phyloP scores from a whole-genome alignment of 1,140 invertebrate genomes.

The Pseudoatta argentina region DNA sequence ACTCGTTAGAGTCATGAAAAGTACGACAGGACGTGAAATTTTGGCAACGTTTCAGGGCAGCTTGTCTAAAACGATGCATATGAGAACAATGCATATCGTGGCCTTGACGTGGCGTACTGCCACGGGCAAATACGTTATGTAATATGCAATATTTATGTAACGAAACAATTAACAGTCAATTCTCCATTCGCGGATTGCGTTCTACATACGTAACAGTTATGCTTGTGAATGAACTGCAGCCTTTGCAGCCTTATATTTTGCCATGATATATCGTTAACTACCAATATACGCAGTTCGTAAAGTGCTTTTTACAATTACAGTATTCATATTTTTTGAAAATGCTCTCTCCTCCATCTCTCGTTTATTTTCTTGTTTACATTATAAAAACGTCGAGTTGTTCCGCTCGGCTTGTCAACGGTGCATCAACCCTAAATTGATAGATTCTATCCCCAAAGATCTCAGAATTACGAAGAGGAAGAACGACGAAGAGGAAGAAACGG shows the following conservation, averaged over 20 bases:
- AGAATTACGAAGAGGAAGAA: not conserved
- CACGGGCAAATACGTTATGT: constrained; percentile 43
- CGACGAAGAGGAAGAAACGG: not conserved
- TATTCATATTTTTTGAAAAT: not conserved
- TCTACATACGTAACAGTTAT: constrained; percentile 11
- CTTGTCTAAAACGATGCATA: constrained; percentile 62
- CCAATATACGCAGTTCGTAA: constrained; percentile 2
- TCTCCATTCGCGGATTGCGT: constrained; percentile 39
- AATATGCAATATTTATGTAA: constrained; percentile 65
- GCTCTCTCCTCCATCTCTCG: not conserved
- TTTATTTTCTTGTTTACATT: not conserved
- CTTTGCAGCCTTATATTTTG: constrained; percentile 42
- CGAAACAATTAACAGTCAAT: constrained; percentile 63
- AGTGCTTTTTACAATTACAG: constrained; percentile 24
- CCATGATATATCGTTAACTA: constrained; percentile 18
- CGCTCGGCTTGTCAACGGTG: not conserved
- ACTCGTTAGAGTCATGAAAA: constrained; percentile 57
- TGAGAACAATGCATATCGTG: constrained; percentile 58
- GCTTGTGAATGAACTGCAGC: constrained; percentile 30
- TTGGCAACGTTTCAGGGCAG: constrained; percentile 48
- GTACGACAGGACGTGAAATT: constrained; percentile 63
- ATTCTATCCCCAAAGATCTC: constrained; percentile 32
- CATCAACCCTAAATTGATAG: constrained; percentile 45
- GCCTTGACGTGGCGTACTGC: constrained; percentile 55
- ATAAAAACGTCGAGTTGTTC: constrained; percentile 4